A percentile compares a stretch with the other conserved stretches of the same genome.
phyloP scores from a whole-genome alignment of 2,888 invertebrate species.

The Lordiphosa fenestrarum region DNA sequence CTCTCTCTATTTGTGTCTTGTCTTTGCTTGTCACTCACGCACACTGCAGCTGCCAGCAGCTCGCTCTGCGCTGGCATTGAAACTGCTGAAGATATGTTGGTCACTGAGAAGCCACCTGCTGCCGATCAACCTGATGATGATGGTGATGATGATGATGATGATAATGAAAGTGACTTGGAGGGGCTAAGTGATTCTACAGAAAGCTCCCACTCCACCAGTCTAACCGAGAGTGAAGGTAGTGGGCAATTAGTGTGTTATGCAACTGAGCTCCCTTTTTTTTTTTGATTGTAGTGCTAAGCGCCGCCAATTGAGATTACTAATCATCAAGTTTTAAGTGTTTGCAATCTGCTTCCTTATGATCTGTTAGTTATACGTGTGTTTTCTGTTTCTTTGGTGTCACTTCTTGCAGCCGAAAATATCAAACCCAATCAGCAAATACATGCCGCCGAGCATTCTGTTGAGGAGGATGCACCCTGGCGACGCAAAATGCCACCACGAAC shows the following conservation, averaged over 20 bases:
- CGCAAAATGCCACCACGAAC: constrained; percentile 82
- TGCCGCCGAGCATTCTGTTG: constrained; percentile 80
- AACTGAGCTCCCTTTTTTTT: constrained; percentile 15
- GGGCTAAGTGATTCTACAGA: constrained; percentile 81
- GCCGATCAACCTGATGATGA: constrained; percentile 25
- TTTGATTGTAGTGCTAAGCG: constrained; percentile 41
- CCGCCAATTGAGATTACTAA: constrained; percentile 27
- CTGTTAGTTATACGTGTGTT: not conserved
- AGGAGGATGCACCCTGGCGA: constrained; percentile 85
- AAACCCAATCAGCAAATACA: constrained; percentile 78
- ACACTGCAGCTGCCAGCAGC: constrained; percentile 68
- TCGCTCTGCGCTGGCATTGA: constrained; percentile 34
- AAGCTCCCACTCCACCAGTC: constrained; percentile 80
- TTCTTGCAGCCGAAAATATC: constrained; percentile 59
- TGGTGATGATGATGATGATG: constrained; percentile 37
- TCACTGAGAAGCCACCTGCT: constrained; percentile 10
- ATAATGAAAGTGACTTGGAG: constrained; percentile 79
- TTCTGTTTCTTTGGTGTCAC: not conserved
- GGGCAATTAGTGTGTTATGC: constrained; percentile 42
- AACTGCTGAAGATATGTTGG: constrained; percentile 22
- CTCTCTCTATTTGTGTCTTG: constrained; percentile 59
- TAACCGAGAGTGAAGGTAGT: constrained; percentile 75
- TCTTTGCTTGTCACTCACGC: constrained; percentile 55
- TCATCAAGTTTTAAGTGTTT: constrained; percentile 12
- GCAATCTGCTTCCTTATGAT: not conserved